Percentiles rank a stretch among this genome's conserved stretches.
Conservation (phyloP, 2,888 invertebrate genomes). For the Dynastes maya region DNA sequence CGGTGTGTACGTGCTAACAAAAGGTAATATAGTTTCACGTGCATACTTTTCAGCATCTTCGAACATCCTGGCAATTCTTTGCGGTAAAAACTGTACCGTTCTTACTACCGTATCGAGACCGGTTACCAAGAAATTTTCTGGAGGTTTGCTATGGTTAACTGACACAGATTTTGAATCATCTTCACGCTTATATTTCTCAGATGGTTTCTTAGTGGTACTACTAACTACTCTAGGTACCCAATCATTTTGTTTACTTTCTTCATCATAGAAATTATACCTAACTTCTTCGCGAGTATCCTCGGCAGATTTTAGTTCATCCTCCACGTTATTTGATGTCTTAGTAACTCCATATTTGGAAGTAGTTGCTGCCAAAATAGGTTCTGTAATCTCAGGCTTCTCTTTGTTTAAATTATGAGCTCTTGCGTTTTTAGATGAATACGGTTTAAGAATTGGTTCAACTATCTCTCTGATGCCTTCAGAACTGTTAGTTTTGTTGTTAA, state of each 20-base stretch:
- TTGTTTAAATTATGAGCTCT: conserved; percentile 70
- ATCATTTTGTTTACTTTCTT: conserved; percentile 66
- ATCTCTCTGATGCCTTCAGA: conserved; percentile 74
- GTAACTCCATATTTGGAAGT: conserved; percentile 55
- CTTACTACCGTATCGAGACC: conserved; percentile 68
- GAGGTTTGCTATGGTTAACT: conserved; percentile 47
- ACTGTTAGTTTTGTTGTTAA: conserved; percentile 45
- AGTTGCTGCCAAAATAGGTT: conserved; percentile 75
- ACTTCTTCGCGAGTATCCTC: conserved; percentile 65
- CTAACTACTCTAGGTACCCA: conserved; percentile 53
- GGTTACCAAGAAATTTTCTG: conserved; percentile 55
- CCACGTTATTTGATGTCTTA: conserved; percentile 25
- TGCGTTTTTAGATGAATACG: conserved; percentile 74
- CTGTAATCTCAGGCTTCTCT: conserved; percentile 76
- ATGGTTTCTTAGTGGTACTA: conserved; percentile 45
- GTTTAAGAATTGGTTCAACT: conserved; percentile 82
- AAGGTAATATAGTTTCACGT: conserved; percentile 81
- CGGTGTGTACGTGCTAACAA: conserved; percentile 86
- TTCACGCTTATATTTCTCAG: conserved; percentile 66
- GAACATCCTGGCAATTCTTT: conserved; percentile 83
- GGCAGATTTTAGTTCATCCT: conserved; percentile 58
- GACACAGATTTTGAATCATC: conserved; percentile 61
- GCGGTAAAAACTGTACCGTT: conserved; percentile 86
- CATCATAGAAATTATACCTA: conserved; percentile 63
- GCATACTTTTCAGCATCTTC: conserved; percentile 88